These are phyloP conservation scores for Turnix velox DNA, from an alignment of 2,113 vertebrate species.

Conservation along the genomic window DNA sequence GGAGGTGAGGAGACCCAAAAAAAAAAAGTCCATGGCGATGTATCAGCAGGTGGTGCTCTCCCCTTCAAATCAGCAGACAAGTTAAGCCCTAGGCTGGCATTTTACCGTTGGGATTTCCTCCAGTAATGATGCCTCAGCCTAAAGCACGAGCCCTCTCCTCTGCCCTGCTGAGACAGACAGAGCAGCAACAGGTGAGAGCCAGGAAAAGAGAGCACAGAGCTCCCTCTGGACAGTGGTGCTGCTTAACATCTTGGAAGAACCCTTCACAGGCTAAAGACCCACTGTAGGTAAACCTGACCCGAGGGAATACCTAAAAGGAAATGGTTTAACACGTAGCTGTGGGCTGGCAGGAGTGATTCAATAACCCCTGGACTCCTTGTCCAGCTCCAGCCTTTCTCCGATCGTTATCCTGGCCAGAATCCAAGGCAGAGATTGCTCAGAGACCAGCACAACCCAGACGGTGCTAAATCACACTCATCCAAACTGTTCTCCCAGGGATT, in stretches of 20 bases:
- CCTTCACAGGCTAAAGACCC: neutral
- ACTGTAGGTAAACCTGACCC: neutral
- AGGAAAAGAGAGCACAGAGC: neutral
- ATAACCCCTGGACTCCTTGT: neutral
- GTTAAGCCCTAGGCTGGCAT: neutral
- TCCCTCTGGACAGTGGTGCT: neutral
- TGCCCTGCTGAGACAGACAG: neutral
- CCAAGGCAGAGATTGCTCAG: slow-evolving; percentile 9
- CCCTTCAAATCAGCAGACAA: neutral
- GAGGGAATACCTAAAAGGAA: neutral
- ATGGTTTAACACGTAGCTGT: neutral
- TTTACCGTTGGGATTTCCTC: neutral
- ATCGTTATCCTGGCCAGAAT: neutral
- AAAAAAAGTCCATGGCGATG: neutral
- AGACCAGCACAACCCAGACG: neutral
- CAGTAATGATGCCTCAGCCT: neutral
- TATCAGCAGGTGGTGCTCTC: slow-evolving; percentile 48
- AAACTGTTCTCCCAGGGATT: neutral
- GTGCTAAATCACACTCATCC: slow-evolving; percentile 19
- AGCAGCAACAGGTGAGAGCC: neutral
- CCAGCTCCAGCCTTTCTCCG: neutral
- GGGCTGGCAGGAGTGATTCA: neutral
- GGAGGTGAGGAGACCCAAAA: neutral
- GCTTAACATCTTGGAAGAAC: neutral
- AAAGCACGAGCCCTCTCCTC: neutral